phyloP scores from a whole-genome alignment of 2,797 vertebrate species.

The Myotis findleyi region DNA sequence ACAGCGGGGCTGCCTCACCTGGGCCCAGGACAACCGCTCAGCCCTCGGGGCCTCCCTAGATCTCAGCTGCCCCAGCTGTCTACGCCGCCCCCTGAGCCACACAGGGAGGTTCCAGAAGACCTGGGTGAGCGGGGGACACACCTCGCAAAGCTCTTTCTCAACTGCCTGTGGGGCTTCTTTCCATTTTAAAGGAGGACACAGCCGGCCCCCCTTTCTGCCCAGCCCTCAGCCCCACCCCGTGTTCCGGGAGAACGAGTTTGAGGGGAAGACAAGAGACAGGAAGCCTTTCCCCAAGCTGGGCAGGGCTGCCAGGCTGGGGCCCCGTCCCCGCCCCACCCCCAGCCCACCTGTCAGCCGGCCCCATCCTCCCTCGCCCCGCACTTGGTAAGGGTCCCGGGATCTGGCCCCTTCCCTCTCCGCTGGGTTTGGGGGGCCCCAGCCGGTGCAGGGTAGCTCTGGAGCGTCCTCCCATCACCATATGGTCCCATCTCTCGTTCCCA shows the following conservation, averaged over 20 bases:
- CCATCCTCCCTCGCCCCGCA: not conserved
- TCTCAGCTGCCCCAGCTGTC: constrained; percentile 52
- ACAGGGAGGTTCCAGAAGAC: not conserved
- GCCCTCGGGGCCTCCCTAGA: not conserved
- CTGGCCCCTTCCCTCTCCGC: not conserved
- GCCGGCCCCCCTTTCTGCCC: constrained; percentile 25
- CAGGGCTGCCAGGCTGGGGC: constrained; percentile 1
- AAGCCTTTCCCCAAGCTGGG: constrained; percentile 55
- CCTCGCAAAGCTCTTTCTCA: constrained; percentile 56
- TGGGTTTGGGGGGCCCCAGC: not conserved
- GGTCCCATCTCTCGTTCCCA: constrained; percentile 37
- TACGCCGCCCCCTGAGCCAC: not conserved
- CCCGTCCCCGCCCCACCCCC: not conserved
- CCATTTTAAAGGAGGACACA: constrained; percentile 46
- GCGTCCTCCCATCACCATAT: constrained; percentile 75
- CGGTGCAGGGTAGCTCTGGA: not conserved
- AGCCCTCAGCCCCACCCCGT: constrained; percentile 62
- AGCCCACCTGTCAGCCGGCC: not conserved
- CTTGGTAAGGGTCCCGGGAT: not conserved
- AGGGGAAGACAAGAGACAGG: constrained; percentile 60
- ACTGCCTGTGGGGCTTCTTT: not conserved
- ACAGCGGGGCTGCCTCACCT: not conserved
- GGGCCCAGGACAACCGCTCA: not conserved
- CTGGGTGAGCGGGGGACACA: not conserved
- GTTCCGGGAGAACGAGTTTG: constrained; percentile 76